phyloP scores from a whole-genome alignment of 2,888 invertebrate species.

The Aphidoletes aphidimyza region DNA sequence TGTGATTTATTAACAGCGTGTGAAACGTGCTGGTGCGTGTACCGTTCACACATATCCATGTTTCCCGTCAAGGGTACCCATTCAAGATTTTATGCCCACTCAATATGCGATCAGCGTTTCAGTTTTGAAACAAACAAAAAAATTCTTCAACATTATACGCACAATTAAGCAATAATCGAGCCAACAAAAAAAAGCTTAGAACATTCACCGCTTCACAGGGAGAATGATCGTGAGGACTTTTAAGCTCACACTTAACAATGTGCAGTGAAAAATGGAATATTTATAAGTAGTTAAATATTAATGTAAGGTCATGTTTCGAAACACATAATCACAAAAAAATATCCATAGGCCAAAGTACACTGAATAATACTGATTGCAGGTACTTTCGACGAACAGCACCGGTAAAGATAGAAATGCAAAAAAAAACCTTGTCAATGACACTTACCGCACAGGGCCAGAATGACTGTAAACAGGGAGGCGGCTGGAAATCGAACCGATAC shows the following conservation, averaged over 20 bases:
- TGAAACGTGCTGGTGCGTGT: constrained; percentile 36
- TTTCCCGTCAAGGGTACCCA: not conserved
- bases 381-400: too few species aligned
- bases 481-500: constrained; percentile 94
- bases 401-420: too few species aligned
- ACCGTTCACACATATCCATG: constrained; percentile 5
- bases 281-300: not conserved
- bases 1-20: constrained; percentile 38
- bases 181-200: not conserved
- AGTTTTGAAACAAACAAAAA: not conserved
- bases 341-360: too few species aligned
- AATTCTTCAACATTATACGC: not conserved
- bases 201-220: not conserved
- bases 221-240: too few species aligned
- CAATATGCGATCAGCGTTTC: constrained; percentile 20
- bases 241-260: too few species aligned
- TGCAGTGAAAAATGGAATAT: too few species aligned
- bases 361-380: too few species aligned
- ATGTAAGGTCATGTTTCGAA: not conserved
- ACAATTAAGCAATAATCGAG: constrained; percentile 1
- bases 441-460: constrained; percentile 97
- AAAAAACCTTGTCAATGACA: constrained; percentile 60
- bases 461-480: constrained; percentile 95
- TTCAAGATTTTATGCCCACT: not conserved
- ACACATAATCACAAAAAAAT: not conserved